Evolutionary conservation across 2,888 invertebrate species (phyloP).

Genomic region (Peribatodes rhomboidaria): DNA sequence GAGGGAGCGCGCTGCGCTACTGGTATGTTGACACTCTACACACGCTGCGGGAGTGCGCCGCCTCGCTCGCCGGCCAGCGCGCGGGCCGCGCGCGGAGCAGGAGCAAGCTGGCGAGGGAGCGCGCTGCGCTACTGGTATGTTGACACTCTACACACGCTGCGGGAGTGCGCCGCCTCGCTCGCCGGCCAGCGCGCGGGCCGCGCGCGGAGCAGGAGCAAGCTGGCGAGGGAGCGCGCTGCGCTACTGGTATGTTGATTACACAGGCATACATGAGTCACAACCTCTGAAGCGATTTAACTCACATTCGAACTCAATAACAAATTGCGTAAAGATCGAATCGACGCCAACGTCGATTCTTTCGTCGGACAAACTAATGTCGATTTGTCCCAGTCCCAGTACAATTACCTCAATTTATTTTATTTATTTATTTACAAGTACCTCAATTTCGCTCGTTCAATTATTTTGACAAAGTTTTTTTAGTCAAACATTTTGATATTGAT

Average conservation of each 20-base stretch:
- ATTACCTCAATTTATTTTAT: too few species aligned
- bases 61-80: slow-evolving; percentile 37
- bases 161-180: slow-evolving; percentile 41
- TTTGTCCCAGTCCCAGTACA: too few species aligned
- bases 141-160: slow-evolving; percentile 54
- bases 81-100: slow-evolving; percentile 41
- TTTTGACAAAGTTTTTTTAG: too few species aligned
- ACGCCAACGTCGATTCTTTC: too few species aligned
- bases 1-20: slow-evolving; percentile 47
- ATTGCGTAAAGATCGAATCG: too few species aligned
- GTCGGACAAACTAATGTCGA: too few species aligned
- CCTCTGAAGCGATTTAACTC: too few species aligned
- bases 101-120: slow-evolving; percentile 47
- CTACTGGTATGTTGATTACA: slow-evolving; percentile 49
- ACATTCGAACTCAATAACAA: too few species aligned
- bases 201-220: slow-evolving; percentile 42
- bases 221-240: slow-evolving; percentile 48
- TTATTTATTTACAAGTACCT: too few species aligned
- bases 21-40: slow-evolving; percentile 50
- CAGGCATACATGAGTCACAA: too few species aligned
- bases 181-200: slow-evolving; percentile 39
- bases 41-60: slow-evolving; percentile 35
- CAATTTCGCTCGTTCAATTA: too few species aligned
- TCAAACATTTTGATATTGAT: too few species aligned
- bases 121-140: slow-evolving; percentile 52